Percentiles rank a stretch among this genome's conserved stretches.
These are phyloP conservation scores for Nematolebias whitei DNA, from an alignment of 2,113 vertebrate species.

Conservation along the genomic window DNA sequence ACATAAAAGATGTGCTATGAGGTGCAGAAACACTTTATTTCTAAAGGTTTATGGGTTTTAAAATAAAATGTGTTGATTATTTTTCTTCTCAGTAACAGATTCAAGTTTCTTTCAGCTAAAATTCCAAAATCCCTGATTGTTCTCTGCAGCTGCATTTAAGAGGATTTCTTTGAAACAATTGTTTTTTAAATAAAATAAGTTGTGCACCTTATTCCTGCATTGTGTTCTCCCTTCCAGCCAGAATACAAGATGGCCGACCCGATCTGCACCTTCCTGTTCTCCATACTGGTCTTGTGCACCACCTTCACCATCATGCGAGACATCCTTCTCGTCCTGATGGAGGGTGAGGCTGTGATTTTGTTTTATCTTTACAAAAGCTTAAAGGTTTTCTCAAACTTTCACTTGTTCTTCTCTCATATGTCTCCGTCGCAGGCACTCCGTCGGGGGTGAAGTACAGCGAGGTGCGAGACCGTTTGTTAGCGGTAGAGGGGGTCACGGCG, in stretches of 20 bases:
- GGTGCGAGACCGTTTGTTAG: slow-evolving; percentile 81
- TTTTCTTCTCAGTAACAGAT: no score
- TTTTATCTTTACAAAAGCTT: no score
- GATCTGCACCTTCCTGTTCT: slow-evolving; percentile 94
- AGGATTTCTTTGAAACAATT: no score
- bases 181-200: neutral
- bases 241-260: slow-evolving; percentile 93
- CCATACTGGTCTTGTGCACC: slow-evolving; percentile 87
- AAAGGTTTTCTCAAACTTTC: no score
- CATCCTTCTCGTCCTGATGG: slow-evolving; percentile 89
- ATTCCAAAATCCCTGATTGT: no score
- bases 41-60: no score
- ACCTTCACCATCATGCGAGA: slow-evolving; percentile 87
- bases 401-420: neutral
- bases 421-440: slow-evolving; percentile 77
- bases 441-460: slow-evolving; percentile 81
- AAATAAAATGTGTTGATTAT: neutral
- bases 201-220: neutral
- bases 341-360: slow-evolving; percentile 83
- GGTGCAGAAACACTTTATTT: neutral
- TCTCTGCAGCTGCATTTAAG: neutral
- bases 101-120: no score
- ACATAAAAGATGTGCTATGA: neutral
- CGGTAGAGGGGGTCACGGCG: slow-evolving; percentile 85
- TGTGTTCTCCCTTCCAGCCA: slow-evolving; percentile 78